Evolutionary conservation across 2,888 invertebrate species (phyloP).

Genomic region (Sycophila texana): DNA sequence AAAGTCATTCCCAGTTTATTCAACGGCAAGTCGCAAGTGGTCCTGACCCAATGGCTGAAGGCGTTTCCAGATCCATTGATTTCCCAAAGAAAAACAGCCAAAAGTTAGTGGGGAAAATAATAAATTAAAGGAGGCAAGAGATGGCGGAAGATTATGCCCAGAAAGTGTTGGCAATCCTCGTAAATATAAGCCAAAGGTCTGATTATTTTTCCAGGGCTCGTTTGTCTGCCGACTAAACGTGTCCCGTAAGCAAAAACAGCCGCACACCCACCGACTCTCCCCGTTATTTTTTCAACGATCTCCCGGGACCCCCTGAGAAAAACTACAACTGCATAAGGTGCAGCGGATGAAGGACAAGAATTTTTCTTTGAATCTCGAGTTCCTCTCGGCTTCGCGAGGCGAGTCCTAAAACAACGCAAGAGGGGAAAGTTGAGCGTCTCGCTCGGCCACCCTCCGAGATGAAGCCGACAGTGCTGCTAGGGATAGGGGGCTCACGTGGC

Average conservation of each 20-base stretch:
- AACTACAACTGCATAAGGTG: background rate
- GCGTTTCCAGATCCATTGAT: background rate
- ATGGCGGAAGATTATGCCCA: conserved; percentile 35
- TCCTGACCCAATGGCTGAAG: background rate
- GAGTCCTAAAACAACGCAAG: conserved; percentile 59
- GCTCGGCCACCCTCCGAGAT: conserved; percentile 53
- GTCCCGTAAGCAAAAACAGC: conserved; percentile 58
- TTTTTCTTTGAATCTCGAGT: conserved; percentile 60
- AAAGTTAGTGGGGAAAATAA: conserved; percentile 46
- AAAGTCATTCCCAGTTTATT: conserved; percentile 38
- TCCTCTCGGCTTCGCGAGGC: conserved; percentile 58
- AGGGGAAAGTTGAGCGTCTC: conserved; percentile 41
- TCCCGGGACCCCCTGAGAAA: background rate
- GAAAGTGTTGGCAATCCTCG: conserved; percentile 51
- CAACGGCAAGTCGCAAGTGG: conserved; percentile 13
- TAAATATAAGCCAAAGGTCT: conserved; percentile 65
- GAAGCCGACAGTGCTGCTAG: conserved; percentile 57
- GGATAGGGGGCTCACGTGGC: conserved; percentile 63
- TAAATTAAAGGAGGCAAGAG: conserved; percentile 44
- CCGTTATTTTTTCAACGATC: conserved; percentile 64
- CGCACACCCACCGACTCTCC: background rate
- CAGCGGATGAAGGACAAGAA: conserved; percentile 65
- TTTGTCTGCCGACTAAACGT: conserved; percentile 60
- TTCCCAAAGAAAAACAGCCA: conserved; percentile 12
- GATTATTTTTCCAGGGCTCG: conserved; percentile 66